A percentile compares a stretch with the other conserved stretches of the same genome.
These are phyloP conservation scores for Heterodera schachtii DNA, from an alignment of 1,140 invertebrate species.

Conservation along the genomic window DNA sequence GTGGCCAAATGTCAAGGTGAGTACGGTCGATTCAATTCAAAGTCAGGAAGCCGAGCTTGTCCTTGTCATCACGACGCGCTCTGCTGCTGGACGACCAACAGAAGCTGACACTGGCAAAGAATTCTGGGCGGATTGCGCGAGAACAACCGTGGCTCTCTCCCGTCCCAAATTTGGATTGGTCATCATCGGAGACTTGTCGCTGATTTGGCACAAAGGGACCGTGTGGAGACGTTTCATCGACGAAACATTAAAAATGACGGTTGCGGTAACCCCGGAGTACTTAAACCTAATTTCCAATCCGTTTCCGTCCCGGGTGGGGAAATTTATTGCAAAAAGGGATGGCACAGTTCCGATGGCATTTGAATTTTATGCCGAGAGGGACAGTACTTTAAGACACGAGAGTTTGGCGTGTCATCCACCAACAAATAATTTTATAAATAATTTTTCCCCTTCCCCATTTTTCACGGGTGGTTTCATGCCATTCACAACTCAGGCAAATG, in stretches of 20 bases:
- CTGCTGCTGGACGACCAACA: background rate
- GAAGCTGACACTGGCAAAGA: background rate
- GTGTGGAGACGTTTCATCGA: background rate
- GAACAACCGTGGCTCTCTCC: background rate
- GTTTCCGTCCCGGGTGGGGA: background rate
- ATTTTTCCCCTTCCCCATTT: background rate
- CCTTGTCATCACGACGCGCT: background rate
- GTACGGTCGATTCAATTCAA: background rate
- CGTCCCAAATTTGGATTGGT: background rate
- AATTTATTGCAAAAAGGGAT: background rate
- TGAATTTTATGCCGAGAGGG: background rate
- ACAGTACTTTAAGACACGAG: background rate
- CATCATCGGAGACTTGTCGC: background rate
- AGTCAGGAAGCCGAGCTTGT: constrained; percentile 7
- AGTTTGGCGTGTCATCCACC: no score
- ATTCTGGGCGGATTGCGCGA: background rate
- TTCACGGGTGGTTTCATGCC: no score
- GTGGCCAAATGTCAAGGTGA: background rate
- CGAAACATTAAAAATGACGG: background rate
- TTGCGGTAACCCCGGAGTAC: background rate
- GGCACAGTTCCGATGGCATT: background rate
- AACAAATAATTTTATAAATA: background rate
- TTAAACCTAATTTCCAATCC: background rate
- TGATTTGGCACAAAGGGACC: background rate
- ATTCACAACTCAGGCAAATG: no score